Evolutionary conservation across 2,797 vertebrate genomes (phyloP).

Genomic region (Cossypha polioptera): DNA sequence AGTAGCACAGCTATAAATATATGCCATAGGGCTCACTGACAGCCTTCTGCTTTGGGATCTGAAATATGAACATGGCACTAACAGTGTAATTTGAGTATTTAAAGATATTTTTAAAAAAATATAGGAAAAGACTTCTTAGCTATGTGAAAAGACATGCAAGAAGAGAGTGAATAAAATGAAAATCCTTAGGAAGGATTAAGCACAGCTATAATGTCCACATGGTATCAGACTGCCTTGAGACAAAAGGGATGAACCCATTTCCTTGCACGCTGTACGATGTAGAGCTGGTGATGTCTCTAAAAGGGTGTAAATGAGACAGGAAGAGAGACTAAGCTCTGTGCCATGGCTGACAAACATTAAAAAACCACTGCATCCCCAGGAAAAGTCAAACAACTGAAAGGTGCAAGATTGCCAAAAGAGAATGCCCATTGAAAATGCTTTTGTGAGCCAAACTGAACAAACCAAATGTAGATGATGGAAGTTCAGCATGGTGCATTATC

Average conservation of each 20-base stretch:
- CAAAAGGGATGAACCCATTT: neutral
- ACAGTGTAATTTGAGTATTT: neutral
- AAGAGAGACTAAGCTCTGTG: neutral
- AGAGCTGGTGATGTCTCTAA: neutral
- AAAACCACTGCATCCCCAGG: neutral
- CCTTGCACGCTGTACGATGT: neutral
- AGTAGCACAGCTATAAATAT: neutral
- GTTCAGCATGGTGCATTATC: neutral
- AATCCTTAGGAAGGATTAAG: neutral
- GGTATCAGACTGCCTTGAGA: neutral
- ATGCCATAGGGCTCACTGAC: neutral
- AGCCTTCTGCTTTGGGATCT: neutral
- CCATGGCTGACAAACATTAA: neutral
- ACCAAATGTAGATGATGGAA: neutral
- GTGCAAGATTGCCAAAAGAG: neutral
- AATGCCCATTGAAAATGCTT: neutral
- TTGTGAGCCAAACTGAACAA: neutral
- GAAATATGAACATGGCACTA: neutral
- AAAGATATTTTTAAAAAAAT: neutral
- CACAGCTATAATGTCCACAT: neutral
- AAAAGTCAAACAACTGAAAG: neutral
- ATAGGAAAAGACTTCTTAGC: neutral
- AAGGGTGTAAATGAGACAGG: neutral
- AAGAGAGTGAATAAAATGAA: neutral
- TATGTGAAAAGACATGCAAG: neutral